Base-by-base conservation (phyloP, 2,888 invertebrate genomes). In the Chrysopilus asiliformis region DNA sequence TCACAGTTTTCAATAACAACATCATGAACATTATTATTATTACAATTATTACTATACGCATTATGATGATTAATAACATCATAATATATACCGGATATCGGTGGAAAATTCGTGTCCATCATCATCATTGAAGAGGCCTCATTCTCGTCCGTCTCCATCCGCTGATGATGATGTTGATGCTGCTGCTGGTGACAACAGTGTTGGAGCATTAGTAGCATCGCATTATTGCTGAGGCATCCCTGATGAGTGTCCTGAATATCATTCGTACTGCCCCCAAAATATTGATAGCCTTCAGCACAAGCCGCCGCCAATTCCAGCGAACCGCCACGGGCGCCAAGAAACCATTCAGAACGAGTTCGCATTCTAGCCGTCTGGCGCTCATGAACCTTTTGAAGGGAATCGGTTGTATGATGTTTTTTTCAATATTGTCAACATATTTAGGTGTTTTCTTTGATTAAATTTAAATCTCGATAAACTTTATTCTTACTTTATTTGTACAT, bases 341-440 rank as follows among this genome's bases (percentile, higher is more conserved):
- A 95, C 95, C 95, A 97, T 68, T 95, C 93, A 42, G 93, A 93
- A 51, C 95, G 78, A 48, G 93, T 91, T 60, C 87, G 79, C 89
- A 97, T 91, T 51, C 95, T 76, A 60, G 89, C 89, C 47, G 93
- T 83, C 72, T 97, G 95, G 58, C 91, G 75, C 68, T 91, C 90
- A 70, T 91, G 90, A 53, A 93, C 91, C 85, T 89, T 49, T 40
- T 13, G n/a, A n/a, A n/a, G n/a, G n/a, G n/a, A n/a, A n/a, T n/a
- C n/a, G n/a, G n/a, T n/a, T n/a, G n/a, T n/a, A n/a, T n/a, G n/a
- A n/a, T n/a, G n/a, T n/a, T n/a, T n/a, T n/a, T n/a, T n/a, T n/a
- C n/a, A n/a, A n/a, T n/a, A n/a, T n/a, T n/a, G n/a, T n/a, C n/a
- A n/a, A n/a, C n/a, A n/a, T n/a, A n/a, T n/a, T n/a, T n/a, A n/a